Percentiles rank a stretch among this genome's conserved stretches.
These are phyloP conservation scores for Pyrgilauda ruficollis DNA, from an alignment of 2,113 vertebrate genomes.

Conservation along the genomic window DNA sequence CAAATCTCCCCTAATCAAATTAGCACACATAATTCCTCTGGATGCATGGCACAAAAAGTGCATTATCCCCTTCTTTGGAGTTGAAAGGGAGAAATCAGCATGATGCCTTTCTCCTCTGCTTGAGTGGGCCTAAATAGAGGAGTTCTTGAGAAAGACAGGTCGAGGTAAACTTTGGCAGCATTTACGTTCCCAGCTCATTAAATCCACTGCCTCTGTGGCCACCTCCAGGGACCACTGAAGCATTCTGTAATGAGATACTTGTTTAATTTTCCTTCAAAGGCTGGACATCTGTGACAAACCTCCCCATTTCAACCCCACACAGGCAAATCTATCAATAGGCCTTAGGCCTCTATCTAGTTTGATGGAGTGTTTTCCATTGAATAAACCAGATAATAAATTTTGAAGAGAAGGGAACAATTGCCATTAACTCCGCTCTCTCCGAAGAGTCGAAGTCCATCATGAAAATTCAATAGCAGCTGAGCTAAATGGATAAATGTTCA, in stretches of 20 bases:
- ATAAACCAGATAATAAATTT: slow-evolving; percentile 99
- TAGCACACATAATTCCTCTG: slow-evolving; percentile 99
- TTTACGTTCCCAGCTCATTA: slow-evolving; percentile 99
- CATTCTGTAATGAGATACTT: slow-evolving; percentile 99
- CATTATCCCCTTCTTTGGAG: slow-evolving; percentile 96
- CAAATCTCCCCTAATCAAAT: slow-evolving; percentile 99
- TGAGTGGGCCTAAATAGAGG: slow-evolving; percentile 91
- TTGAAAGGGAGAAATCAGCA: slow-evolving; percentile 94
- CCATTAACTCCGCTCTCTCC: slow-evolving; percentile 97
- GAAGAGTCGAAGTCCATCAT: slow-evolving; percentile 97
- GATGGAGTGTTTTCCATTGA: slow-evolving; percentile 99
- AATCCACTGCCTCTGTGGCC: slow-evolving; percentile 92
- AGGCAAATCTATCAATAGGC: slow-evolving; percentile 97
- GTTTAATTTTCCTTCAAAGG: slow-evolving; percentile 99
- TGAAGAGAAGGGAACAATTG: slow-evolving; percentile 95
- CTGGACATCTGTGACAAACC: slow-evolving; percentile 98
- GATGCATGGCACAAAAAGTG: slow-evolving; percentile 97
- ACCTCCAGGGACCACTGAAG: slow-evolving; percentile 97
- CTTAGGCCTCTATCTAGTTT: slow-evolving; percentile 92
- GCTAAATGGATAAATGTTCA: slow-evolving; percentile 99
- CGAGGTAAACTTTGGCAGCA: slow-evolving; percentile 95
- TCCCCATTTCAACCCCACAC: slow-evolving; percentile 89
- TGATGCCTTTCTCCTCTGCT: slow-evolving; percentile 94
- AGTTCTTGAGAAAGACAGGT: slow-evolving; percentile 91
- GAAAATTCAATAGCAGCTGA: slow-evolving; percentile 98